Conservation (phyloP, 1,140 invertebrate genomes). For the Pygmarrhopalites habei region DNA sequence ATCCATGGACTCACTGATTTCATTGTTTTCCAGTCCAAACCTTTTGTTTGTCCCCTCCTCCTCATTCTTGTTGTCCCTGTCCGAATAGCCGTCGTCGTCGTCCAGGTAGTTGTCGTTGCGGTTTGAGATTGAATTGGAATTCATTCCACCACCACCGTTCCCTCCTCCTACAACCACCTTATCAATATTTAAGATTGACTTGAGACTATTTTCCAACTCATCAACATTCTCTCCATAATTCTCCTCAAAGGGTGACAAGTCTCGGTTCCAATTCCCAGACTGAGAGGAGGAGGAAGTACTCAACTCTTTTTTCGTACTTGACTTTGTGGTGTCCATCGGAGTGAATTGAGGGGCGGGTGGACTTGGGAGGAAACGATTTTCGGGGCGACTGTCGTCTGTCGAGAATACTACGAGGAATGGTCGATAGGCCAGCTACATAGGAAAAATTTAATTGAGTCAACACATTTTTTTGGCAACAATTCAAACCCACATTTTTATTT, state of each 20-base stretch:
- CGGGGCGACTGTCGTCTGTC: background rate
- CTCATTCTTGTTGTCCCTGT: background rate
- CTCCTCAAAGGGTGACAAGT: background rate
- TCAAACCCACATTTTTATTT: too few species aligned
- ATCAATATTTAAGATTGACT: slow-evolving; percentile 8
- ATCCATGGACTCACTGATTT: slow-evolving; percentile 5
- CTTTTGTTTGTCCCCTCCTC: too few species aligned
- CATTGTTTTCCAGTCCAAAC: slow-evolving; percentile 10
- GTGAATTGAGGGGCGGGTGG: background rate
- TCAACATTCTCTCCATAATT: slow-evolving; percentile 3
- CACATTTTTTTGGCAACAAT: too few species aligned
- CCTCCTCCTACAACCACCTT: background rate
- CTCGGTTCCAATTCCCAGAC: background rate
- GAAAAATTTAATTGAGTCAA: too few species aligned
- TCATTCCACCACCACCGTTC: background rate
- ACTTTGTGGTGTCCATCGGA: background rate
- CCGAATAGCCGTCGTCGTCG: background rate
- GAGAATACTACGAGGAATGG: slow-evolving; percentile 12
- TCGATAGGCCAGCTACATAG: slow-evolving; percentile 11
- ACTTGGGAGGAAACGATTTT: background rate
- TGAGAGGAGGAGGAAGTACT: background rate
- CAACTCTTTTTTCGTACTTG: background rate
- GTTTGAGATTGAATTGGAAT: too few species aligned
- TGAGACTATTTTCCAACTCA: slow-evolving; percentile 13
- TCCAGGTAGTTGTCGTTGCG: too few species aligned